These are phyloP conservation scores for Melospiza georgiana DNA, from an alignment of 2,113 vertebrate genomes.

Conservation along the genomic window DNA sequence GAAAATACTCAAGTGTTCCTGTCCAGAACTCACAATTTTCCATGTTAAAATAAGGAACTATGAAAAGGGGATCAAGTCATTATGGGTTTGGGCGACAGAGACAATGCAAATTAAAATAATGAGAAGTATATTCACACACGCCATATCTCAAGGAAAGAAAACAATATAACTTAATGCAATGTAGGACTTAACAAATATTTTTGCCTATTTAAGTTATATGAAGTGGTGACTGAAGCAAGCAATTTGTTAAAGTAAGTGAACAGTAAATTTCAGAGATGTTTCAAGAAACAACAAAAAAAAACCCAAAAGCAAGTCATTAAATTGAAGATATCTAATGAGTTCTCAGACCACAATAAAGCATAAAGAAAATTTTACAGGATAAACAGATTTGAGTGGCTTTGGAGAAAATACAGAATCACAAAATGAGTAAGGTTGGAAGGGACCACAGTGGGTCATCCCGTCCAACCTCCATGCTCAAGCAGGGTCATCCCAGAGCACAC, in stretches of 20 bases:
- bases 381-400: neutral
- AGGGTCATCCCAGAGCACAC: neutral
- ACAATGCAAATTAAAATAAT: conserved; percentile 6
- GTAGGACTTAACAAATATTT: neutral
- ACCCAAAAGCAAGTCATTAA: neutral
- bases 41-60: neutral
- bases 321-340: neutral
- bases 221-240: neutral
- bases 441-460: neutral
- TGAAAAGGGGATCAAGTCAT: neutral
- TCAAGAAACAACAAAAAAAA: neutral
- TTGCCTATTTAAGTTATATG: neutral
- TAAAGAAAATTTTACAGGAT: neutral
- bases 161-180: neutral
- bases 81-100: neutral
- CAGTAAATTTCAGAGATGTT: neutral
- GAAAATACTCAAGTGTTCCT: neutral
- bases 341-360: neutral
- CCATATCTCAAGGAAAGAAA: neutral
- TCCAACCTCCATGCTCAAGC: neutral
- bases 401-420: neutral
- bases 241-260: neutral
- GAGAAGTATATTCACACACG: neutral
- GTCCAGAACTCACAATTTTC: neutral
- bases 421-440: neutral